phyloP scores from a whole-genome alignment of 2,797 vertebrate genomes.

The Chelonia mydas region DNA sequence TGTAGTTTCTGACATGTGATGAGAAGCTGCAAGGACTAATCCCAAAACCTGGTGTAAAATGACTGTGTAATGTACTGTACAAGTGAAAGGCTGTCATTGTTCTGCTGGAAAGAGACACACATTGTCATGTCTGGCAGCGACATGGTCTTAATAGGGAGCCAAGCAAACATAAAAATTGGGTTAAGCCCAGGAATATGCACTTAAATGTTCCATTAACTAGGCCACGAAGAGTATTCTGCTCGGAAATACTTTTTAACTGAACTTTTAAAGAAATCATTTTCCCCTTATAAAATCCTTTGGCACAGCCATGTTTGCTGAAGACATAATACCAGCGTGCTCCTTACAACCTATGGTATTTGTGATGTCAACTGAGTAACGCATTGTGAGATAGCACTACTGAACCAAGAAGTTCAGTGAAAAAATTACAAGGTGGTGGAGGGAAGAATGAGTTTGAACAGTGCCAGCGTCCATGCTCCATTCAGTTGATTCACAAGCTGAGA shows the following conservation, averaged over 20 bases:
- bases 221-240: neutral
- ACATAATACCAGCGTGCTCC: neutral
- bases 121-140: constrained; percentile 39
- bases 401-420: neutral
- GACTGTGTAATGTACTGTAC: constrained; percentile 5
- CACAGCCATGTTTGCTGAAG: neutral
- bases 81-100: constrained; percentile 64
- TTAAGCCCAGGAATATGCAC: constrained; percentile 49
- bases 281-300: neutral
- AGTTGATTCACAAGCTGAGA: neutral
- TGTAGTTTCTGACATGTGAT: constrained; percentile 61
- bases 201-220: constrained; percentile 40
- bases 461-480: neutral
- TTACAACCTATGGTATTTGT: neutral
- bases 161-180: constrained; percentile 47
- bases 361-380: neutral
- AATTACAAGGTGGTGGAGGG: neutral
- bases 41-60: constrained; percentile 46
- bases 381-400: neutral
- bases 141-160: constrained; percentile 63
- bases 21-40: constrained; percentile 54
- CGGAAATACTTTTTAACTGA: neutral
- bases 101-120: constrained; percentile 45
- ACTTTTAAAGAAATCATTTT: neutral
- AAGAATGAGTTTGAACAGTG: neutral